Evolutionary conservation across 2,113 vertebrate species (phyloP), one percentile per base, ranked within the genome.

Genomic region (Reinhardtius hippoglossoides): DNA sequence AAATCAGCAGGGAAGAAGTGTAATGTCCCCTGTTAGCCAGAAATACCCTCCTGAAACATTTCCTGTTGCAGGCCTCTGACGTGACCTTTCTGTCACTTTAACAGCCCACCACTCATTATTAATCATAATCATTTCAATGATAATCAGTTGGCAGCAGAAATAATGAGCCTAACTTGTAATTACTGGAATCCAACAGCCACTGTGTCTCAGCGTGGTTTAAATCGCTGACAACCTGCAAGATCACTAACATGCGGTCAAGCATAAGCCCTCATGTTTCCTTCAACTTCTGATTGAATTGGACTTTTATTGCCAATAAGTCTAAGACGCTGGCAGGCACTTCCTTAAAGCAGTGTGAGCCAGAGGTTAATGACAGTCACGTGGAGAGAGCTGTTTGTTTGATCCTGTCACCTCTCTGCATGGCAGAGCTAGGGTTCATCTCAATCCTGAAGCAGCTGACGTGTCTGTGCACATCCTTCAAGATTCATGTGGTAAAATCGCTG

Each of bases 311-410:
- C 83, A 50, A 85, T 82, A 76, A 57, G 44, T 88, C 72, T 67
- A 31, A 71, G 50, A 42, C 0, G 1, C 66, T 76, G 80, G 46
- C 88, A 85, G 75, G 4, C 64, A 50, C 72, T 67, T 77, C 55
- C 66, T 78, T 75, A 58, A 62, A 74, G 26, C 74, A 67, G 65
- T 67, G 58, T 74, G 83, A 82, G 66, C 63, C 76, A 20, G 74
- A 89, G 88, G 88, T 84, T 85, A 87, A 81, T 78, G 64, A 78
- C 69, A 48, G 56, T 78, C 72, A 75, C 50, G 56, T 63, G 62
- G 72, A 42, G 60, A 26, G 20, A 75, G 57, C 67, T 84, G 88
- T 87, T 87, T 81, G 74, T 85, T 86, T 84, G 61, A 88, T 40
- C 86, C 76, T 81, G 60, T 70, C 73, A 76, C 62, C 42, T 86